A percentile compares a stretch with the other conserved stretches of the same genome.
Conservation (phyloP, 2,888 invertebrate species). For the Patella caerulea region DNA sequence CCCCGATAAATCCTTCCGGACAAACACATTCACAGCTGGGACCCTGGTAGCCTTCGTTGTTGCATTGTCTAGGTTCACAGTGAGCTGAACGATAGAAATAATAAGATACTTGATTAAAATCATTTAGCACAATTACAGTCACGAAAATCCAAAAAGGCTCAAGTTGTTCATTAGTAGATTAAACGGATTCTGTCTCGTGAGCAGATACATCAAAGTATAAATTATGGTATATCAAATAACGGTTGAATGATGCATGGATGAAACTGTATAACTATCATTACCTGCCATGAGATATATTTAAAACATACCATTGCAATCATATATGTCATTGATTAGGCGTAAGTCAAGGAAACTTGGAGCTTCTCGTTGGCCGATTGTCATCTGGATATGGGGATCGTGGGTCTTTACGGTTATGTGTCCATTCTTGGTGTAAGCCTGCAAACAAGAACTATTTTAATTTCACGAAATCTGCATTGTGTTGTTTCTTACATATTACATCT, state of each 20-base stretch:
- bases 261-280: background rate
- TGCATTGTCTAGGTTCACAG: constrained; percentile 8
- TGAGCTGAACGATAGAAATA: background rate
- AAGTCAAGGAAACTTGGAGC: constrained; percentile 53
- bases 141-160: no score
- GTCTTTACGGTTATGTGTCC: constrained; percentile 36
- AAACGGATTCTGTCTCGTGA: no score
- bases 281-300: background rate
- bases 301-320: constrained; percentile 48
- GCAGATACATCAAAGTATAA: no score
- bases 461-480: no score
- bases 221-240: no score
- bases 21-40: constrained; percentile 21
- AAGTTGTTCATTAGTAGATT: no score
- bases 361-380: constrained; percentile 55
- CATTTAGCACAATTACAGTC: no score
- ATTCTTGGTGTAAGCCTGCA: constrained; percentile 22
- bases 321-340: constrained; percentile 49
- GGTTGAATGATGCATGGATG: background rate
- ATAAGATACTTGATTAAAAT: no score
- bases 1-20: constrained; percentile 18
- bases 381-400: constrained; percentile 45
- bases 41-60: constrained; percentile 20
- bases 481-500: no score
- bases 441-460: no score